Evolutionary conservation across 35 echinoderm and acorn worm species (phyloP).

Genomic region (Hemicentrotus pulcherrimus): DNA sequence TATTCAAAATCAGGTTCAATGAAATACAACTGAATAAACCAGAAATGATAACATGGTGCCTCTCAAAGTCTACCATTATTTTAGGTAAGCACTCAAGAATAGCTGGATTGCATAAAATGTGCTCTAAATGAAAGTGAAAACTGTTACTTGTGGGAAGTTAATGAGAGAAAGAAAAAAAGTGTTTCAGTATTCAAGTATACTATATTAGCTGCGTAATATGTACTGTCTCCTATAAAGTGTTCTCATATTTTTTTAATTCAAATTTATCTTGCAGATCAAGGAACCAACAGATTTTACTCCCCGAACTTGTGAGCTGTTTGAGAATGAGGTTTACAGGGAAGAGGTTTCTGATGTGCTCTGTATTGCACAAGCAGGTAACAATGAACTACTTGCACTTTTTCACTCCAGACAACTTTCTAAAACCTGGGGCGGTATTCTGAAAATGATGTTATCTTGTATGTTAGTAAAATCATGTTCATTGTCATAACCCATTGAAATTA

Average conservation of each 20-base stretch:
- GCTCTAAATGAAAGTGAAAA: too few relatives aligned
- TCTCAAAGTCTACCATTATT: not conserved
- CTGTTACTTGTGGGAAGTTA: not conserved
- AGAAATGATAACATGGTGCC: not conserved
- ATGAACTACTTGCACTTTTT: too few relatives aligned
- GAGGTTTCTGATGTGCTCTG: slow-evolving; percentile 98
- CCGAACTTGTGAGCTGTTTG: slow-evolving; percentile 95
- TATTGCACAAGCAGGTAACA: slow-evolving; percentile 96
- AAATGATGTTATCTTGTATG: too few relatives aligned
- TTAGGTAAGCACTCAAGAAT: not conserved
- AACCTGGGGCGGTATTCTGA: too few relatives aligned
- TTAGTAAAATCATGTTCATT: too few relatives aligned
- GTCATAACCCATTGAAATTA: too few relatives aligned
- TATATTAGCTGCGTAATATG: too few relatives aligned
- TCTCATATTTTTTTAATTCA: not conserved
- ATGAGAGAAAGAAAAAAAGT: not conserved
- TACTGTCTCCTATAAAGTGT: too few relatives aligned
- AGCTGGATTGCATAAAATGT: too few relatives aligned
- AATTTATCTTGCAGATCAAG: slow-evolving; percentile 62
- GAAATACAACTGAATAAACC: not conserved
- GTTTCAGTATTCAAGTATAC: not conserved
- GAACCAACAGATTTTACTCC: slow-evolving; percentile 70
- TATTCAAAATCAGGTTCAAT: not conserved
- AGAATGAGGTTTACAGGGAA: slow-evolving; percentile 92
- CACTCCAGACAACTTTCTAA: too few relatives aligned